Evolutionary conservation across 2,113 vertebrate species (phyloP).

Genomic region (Polyodon spathula): DNA sequence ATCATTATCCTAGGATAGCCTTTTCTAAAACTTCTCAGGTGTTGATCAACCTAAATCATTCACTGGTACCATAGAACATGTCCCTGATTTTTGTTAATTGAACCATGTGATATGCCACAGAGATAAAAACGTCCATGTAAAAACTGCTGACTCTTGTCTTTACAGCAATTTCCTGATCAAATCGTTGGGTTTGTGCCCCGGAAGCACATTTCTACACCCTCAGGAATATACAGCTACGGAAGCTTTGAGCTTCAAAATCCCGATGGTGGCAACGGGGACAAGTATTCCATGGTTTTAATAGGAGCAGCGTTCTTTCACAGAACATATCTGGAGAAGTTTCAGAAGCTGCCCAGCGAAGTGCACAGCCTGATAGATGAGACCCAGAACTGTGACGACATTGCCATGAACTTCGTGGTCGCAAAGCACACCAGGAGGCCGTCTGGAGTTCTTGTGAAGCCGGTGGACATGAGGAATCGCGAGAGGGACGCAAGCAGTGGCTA

Average conservation of each 20-base stretch:
- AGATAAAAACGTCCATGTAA: no score
- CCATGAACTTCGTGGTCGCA: slow-evolving; percentile 80
- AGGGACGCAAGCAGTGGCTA: slow-evolving; percentile 78
- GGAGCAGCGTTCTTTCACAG: slow-evolving; percentile 82
- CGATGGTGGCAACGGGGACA: slow-evolving; percentile 67
- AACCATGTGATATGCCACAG: no score
- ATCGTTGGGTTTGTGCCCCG: slow-evolving; percentile 92
- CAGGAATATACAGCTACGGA: slow-evolving; percentile 79
- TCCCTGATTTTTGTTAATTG: no score
- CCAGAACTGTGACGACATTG: slow-evolving; percentile 91
- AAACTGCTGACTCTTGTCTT: slow-evolving; percentile 18
- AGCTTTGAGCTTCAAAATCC: slow-evolving; percentile 80
- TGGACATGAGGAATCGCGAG: slow-evolving; percentile 80
- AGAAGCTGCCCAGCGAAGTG: slow-evolving; percentile 65
- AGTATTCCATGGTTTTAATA: slow-evolving; percentile 88
- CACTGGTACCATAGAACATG: no score
- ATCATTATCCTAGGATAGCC: no score
- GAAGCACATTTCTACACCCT: slow-evolving; percentile 73
- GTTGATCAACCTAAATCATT: no score
- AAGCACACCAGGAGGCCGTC: slow-evolving; percentile 58
- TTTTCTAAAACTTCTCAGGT: no score
- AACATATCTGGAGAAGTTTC: slow-evolving; percentile 76
- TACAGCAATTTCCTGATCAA: slow-evolving; percentile 87
- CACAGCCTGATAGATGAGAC: slow-evolving; percentile 75
- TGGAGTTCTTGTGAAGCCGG: slow-evolving; percentile 82